Percentiles rank a stretch among this genome's conserved stretches.
Conservation (phyloP, 1,140 invertebrate species). For the Argopecten irradians region DNA sequence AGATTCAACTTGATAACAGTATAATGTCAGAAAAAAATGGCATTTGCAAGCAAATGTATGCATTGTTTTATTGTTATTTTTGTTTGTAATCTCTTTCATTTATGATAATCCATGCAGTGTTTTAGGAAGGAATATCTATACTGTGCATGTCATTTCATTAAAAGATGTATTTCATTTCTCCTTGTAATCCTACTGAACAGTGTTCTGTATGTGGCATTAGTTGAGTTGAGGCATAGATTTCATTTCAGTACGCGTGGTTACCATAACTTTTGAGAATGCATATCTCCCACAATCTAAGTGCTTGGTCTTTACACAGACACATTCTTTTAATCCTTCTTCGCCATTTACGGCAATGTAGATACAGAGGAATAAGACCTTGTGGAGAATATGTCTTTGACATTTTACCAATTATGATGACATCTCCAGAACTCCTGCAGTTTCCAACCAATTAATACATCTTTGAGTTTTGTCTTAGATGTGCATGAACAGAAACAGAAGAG, state of each 20-base stretch:
- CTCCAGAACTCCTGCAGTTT: background rate
- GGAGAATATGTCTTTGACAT: constrained; percentile 8
- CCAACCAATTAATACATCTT: background rate
- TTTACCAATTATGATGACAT: background rate
- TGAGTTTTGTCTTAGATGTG: background rate
- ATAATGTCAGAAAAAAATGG: background rate
- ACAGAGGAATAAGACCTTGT: background rate
- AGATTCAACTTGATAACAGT: background rate
- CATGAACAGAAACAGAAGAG: background rate
- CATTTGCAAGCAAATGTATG: background rate
- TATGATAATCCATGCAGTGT: no score
- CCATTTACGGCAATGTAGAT: background rate
- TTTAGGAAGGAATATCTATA: no score
- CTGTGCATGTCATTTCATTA: no score
- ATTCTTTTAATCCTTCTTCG: background rate
- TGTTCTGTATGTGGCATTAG: no score
- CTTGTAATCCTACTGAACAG: no score
- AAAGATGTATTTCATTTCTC: no score
- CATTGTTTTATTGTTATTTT: background rate
- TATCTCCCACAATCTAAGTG: no score
- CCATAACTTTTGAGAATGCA: no score
- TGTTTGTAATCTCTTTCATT: no score
- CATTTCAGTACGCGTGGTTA: no score
- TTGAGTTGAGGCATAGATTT: no score
- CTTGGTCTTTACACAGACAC: no score